These are phyloP conservation scores for Trissoscelio sp. DNA, from an alignment of 2,888 invertebrate genomes.

Conservation along the genomic window DNA sequence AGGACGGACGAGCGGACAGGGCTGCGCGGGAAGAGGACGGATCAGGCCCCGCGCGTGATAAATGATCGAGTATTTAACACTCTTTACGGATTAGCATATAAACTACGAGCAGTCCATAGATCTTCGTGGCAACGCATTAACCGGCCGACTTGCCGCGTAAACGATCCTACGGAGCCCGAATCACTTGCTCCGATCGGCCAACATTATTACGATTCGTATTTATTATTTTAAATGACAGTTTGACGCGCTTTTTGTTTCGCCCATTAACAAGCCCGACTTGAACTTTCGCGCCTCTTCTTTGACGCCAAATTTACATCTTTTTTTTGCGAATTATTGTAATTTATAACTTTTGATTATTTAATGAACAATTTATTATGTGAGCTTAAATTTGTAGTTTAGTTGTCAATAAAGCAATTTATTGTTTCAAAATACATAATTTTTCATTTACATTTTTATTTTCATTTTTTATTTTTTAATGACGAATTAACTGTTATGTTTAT, in stretches of 20 bases:
- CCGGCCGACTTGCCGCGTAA: slow-evolving; percentile 76
- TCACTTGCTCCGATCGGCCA: slow-evolving; percentile 45
- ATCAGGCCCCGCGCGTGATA: slow-evolving; percentile 82
- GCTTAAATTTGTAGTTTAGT: no score
- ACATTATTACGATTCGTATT: slow-evolving; percentile 57
- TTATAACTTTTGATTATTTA: no score
- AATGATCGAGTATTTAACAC: slow-evolving; percentile 84
- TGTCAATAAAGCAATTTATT: no score
- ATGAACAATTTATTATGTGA: no score
- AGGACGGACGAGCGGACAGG: slow-evolving; percentile 38
- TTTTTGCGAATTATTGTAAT: not conserved
- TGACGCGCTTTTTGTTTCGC: slow-evolving; percentile 19
- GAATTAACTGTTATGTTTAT: no score
- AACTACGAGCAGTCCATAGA: slow-evolving; percentile 83
- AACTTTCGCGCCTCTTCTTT: slow-evolving; percentile 1
- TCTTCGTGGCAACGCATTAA: slow-evolving; percentile 83
- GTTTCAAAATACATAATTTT: no score
- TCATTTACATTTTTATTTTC: no score
- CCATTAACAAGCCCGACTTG: not conserved
- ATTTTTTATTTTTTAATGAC: no score
- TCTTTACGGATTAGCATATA: slow-evolving; percentile 84
- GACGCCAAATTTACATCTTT: not conserved
- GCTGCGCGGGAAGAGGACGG: slow-evolving; percentile 70
- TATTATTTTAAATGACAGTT: slow-evolving; percentile 43
- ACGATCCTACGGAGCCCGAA: slow-evolving; percentile 67